phyloP scores from a whole-genome alignment of 1,140 invertebrate species.

The Galleria mellonella region DNA sequence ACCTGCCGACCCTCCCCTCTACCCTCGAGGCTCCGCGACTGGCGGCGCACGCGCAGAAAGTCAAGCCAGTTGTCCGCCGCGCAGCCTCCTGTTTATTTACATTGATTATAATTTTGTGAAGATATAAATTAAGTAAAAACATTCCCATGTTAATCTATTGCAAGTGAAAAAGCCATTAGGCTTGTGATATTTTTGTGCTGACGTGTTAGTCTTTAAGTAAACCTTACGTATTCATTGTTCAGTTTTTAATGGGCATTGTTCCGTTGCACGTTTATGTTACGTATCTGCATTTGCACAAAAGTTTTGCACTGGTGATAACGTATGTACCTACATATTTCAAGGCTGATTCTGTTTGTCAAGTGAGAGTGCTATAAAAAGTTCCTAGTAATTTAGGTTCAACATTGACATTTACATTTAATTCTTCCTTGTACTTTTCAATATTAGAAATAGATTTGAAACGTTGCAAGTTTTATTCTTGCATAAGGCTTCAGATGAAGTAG shows the following conservation, averaged over 20 bases:
- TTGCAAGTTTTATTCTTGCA: neutral
- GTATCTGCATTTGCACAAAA: conserved; percentile 31
- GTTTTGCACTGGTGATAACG: conserved; percentile 26
- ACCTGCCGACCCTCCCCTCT: conserved; percentile 25
- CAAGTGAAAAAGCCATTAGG: neutral
- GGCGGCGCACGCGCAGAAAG: conserved; percentile 57
- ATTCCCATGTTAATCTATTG: too few relatives aligned
- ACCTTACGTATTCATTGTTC: neutral
- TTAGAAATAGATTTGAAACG: neutral
- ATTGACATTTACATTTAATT: neutral
- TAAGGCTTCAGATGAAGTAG: neutral
- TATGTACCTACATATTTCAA: neutral
- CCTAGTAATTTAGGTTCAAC: too few relatives aligned
- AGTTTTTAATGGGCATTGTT: conserved; percentile 1
- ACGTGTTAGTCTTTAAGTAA: neutral
- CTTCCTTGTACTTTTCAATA: neutral
- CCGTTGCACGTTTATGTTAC: conserved; percentile 3
- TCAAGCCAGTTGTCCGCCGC: conserved; percentile 60
- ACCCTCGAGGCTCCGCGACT: conserved; percentile 12
- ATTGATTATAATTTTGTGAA: conserved; percentile 41
- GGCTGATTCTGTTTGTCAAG: neutral
- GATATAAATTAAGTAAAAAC: conserved; percentile 6
- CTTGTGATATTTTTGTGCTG: too few relatives aligned
- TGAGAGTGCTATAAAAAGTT: too few relatives aligned
- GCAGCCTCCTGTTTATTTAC: conserved; percentile 69